Conservation (phyloP, 2,888 invertebrate genomes). For the Agrilus mali region DNA sequence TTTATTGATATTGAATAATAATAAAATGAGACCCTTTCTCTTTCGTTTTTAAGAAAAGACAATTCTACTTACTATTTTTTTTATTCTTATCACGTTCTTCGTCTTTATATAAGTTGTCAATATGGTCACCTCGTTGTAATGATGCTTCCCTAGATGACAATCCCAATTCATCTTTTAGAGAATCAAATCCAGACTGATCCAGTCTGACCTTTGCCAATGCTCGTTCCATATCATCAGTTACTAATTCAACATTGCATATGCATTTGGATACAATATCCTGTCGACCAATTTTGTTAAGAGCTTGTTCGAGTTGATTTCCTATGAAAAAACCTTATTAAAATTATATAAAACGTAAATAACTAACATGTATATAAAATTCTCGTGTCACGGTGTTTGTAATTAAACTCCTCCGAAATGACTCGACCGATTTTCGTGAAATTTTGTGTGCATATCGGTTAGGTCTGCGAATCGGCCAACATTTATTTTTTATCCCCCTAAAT, state of each 20-base stretch:
- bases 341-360: too few relatives aligned
- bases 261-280: conserved; percentile 73
- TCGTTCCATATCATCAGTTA: conserved; percentile 63
- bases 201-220: conserved; percentile 50
- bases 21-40: too few relatives aligned
- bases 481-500: too few relatives aligned
- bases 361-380: too few relatives aligned
- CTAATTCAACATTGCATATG: conserved; percentile 59
- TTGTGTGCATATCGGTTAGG: too few relatives aligned
- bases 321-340: conserved; percentile 12
- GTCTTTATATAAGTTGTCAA: conserved; percentile 26
- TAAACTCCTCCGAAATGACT: too few relatives aligned
- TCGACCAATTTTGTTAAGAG: conserved; percentile 62
- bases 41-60: too few relatives aligned
- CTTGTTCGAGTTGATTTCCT: conserved; percentile 66
- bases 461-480: too few relatives aligned
- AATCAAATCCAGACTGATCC: conserved; percentile 53
- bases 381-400: too few relatives aligned
- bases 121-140: conserved; percentile 47
- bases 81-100: conserved; percentile 29
- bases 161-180: conserved; percentile 58
- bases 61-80: conserved; percentile 18
- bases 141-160: conserved; percentile 58
- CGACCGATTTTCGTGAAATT: too few relatives aligned
- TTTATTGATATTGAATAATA: too few relatives aligned